Evolutionary conservation across 1,140 invertebrate genomes (phyloP), one percentile per base, ranked within the genome.

Genomic region (Penaeus vannamei): DNA sequence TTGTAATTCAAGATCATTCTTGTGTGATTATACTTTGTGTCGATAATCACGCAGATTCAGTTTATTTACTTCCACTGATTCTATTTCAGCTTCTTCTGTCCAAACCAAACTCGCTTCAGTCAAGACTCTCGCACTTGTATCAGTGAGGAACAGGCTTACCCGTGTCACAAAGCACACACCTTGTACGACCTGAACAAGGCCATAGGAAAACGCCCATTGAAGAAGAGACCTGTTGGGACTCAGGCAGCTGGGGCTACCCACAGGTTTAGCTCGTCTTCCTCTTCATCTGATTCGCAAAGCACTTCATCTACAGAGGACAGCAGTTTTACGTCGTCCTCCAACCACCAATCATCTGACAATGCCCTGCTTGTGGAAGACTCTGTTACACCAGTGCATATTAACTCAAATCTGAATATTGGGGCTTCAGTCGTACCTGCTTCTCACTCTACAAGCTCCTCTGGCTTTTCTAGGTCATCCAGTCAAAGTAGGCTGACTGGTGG

Each of bases 21-120:
- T n/a, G n/a, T 32, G 8, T 76, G 8, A 23, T 76, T 76, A 8
- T 32, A 26, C 36, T 29, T 36, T 76, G 3, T 19, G 5, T 23
- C n/a, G 23, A 10, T 5, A 36, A 10, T 26, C 17, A 5, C 4
- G n/a, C 20, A 32, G 7, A n/a, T 8, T 32, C 22, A 26, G 5
- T 20, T 7, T 66, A 61, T 36, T 66, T 29, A 36, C n/a, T 82
- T 81, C 22, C n/a, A 53, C 17, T 17, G 17, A 14, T 53, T 53
- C 53, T 53, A 10, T 87, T 83, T 46, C 80, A 87, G 86, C 42
- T 87, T 87, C 86, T 87, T 87, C 80, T 87, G 86, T 60, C 85
- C 85, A 19, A 80, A 64, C 23, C 85, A 64, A 29, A 86, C 85
- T 20, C 85, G 72, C 10, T 86, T 86, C 77, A 86, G 85, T 19